Evolutionary conservation across 1,140 invertebrate species (phyloP).

Genomic region (Caerostris extrusa): DNA sequence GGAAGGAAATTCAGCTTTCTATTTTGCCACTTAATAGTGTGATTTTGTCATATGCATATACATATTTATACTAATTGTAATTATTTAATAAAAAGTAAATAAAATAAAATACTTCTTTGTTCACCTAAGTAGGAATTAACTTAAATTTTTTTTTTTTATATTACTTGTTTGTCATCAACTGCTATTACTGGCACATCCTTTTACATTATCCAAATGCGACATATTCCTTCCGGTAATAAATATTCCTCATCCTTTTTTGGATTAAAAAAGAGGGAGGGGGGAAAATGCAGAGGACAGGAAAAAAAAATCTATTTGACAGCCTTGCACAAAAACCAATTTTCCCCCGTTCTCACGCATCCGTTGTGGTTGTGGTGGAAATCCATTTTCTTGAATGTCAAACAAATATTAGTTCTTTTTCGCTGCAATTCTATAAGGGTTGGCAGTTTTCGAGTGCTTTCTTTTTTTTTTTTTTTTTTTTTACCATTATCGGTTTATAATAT

Average conservation of each 20-base stretch:
- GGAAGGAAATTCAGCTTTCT: too few relatives aligned
- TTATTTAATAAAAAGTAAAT: too few relatives aligned
- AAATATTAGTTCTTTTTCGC: not conserved
- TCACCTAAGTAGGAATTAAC: too few relatives aligned
- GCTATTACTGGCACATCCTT: not conserved
- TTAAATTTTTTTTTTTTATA: not conserved
- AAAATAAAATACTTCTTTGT: too few relatives aligned
- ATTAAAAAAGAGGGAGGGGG: too few relatives aligned
- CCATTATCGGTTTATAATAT: too few relatives aligned
- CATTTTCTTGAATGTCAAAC: slow-evolving; percentile 36
- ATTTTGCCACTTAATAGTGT: too few relatives aligned
- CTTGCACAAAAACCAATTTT: not conserved
- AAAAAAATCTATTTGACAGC: not conserved
- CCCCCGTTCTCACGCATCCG: not conserved
- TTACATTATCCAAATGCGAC: not conserved
- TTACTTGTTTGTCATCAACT: not conserved
- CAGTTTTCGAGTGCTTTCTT: not conserved
- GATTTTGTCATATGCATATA: too few relatives aligned
- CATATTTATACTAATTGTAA: too few relatives aligned
- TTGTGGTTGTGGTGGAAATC: not conserved
- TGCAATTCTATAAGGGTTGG: not conserved
- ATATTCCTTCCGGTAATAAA: not conserved
- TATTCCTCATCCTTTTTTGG: not conserved
- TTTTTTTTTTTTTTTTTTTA: not conserved
- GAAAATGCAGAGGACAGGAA: not conserved